A percentile compares a stretch with the other conserved stretches of the same genome.
Conservation (phyloP, 2,113 vertebrate genomes). For the Melanostigma gelatinosum region DNA sequence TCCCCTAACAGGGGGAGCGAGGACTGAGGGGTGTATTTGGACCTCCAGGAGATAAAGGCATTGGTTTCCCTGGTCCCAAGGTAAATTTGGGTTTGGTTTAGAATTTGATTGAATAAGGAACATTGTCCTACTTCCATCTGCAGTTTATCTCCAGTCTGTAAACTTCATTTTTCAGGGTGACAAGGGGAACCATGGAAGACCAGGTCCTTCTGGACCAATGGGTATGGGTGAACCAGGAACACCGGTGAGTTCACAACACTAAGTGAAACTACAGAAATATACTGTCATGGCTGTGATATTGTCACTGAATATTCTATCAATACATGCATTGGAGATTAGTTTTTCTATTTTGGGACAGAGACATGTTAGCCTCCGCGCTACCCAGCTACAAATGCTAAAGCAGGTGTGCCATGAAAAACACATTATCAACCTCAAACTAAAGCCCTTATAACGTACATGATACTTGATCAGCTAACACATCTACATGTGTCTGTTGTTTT, state of each 20-base stretch:
- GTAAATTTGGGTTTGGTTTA: slow-evolving; percentile 68
- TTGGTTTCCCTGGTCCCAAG: slow-evolving; percentile 89
- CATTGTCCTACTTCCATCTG: not conserved
- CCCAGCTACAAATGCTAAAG: too few relatives aligned
- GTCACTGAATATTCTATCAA: not conserved
- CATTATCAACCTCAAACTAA: too few relatives aligned
- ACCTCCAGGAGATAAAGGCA: slow-evolving; percentile 81
- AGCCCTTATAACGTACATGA: too few relatives aligned
- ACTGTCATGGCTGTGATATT: not conserved
- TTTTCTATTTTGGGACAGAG: not conserved
- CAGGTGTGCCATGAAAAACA: too few relatives aligned
- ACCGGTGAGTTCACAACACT: slow-evolving; percentile 79
- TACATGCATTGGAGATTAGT: not conserved
- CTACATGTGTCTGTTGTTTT: too few relatives aligned
- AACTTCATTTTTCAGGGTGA: slow-evolving; percentile 81
- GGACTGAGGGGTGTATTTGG: slow-evolving; percentile 85
- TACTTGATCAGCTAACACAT: too few relatives aligned
- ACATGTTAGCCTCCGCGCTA: not conserved
- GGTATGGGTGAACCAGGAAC: slow-evolving; percentile 87
- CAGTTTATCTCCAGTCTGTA: not conserved
- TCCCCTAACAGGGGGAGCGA: slow-evolving; percentile 72
- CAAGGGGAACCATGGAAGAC: slow-evolving; percentile 86
- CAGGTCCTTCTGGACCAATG: slow-evolving; percentile 82
- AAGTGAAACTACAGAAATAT: not conserved
- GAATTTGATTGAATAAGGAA: not conserved